These are phyloP conservation scores for Siniperca obscura DNA, from an alignment of 2,797 vertebrate genomes.

Conservation along the genomic window DNA sequence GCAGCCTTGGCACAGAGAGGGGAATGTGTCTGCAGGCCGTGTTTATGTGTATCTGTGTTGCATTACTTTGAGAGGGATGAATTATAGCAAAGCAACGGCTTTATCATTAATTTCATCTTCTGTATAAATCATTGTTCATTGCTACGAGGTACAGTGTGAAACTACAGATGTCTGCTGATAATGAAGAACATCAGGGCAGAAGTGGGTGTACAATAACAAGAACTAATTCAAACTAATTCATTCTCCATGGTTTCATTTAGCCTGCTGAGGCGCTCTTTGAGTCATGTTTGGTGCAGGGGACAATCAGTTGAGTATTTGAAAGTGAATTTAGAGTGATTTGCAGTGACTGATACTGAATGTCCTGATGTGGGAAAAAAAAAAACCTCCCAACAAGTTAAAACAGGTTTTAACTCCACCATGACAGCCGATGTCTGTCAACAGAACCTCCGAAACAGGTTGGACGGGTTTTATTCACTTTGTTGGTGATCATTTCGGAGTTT, in stretches of 20 bases:
- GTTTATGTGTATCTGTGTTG: not conserved
- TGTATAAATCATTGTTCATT: not conserved
- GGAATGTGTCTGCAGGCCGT: not conserved
- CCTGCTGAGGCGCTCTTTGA: not conserved
- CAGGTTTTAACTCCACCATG: too few species aligned
- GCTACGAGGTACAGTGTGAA: not conserved
- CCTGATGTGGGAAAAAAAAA: not conserved
- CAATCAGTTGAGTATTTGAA: not conserved
- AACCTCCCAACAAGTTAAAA: not conserved
- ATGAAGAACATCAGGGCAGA: not conserved
- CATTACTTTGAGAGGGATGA: not conserved
- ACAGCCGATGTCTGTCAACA: not conserved
- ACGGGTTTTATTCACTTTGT: too few species aligned
- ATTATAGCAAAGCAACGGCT: not conserved
- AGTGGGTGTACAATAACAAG: not conserved
- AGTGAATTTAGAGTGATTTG: not conserved
- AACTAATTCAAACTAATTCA: not conserved
- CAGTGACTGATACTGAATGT: not conserved
- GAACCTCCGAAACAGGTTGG: not conserved
- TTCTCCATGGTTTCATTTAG: not conserved
- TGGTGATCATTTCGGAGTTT: not conserved
- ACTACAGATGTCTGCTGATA: not conserved
- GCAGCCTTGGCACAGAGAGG: not conserved
- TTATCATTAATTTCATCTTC: not conserved
- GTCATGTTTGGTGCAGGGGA: not conserved